Percentiles rank a stretch among this genome's conserved stretches.
These are phyloP conservation scores for Capreolus pygargus DNA, from an alignment of 2,113 vertebrate genomes.

Conservation along the genomic window DNA sequence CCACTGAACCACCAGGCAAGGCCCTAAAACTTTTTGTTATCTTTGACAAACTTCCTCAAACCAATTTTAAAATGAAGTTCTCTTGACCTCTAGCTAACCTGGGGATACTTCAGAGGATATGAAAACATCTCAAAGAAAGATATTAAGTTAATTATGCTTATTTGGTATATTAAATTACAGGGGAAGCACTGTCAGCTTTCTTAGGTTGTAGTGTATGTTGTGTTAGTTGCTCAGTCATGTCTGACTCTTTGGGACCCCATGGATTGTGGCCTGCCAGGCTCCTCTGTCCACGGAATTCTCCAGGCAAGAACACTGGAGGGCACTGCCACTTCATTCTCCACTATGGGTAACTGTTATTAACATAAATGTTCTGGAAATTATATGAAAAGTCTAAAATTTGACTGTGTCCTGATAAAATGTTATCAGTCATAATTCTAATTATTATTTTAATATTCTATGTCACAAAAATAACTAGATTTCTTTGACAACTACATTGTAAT, in stretches of 20 bases:
- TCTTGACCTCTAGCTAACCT: neutral
- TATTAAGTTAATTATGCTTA: neutral
- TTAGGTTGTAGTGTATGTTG: neutral
- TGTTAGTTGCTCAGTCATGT: neutral
- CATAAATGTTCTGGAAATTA: neutral
- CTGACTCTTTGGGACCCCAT: neutral
- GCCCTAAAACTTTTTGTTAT: neutral
- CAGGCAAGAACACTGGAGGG: neutral
- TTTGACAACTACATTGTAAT: neutral
- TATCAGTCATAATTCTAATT: neutral
- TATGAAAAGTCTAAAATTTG: neutral
- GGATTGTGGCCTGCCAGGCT: neutral
- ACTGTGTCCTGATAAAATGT: neutral
- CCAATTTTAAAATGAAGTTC: neutral
- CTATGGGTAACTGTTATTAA: neutral
- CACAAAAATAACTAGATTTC: neutral
- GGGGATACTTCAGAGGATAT: neutral
- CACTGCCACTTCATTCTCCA: neutral
- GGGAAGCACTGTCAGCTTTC: neutral
- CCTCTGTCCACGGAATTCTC: neutral
- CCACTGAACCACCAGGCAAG: neutral
- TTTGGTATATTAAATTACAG: neutral
- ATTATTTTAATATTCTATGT: neutral
- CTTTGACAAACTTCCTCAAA: neutral
- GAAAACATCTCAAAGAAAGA: neutral